Percentiles rank a stretch among this genome's conserved stretches.
Conservation (phyloP, 2,797 vertebrate species). For the Ibycter americanus region DNA sequence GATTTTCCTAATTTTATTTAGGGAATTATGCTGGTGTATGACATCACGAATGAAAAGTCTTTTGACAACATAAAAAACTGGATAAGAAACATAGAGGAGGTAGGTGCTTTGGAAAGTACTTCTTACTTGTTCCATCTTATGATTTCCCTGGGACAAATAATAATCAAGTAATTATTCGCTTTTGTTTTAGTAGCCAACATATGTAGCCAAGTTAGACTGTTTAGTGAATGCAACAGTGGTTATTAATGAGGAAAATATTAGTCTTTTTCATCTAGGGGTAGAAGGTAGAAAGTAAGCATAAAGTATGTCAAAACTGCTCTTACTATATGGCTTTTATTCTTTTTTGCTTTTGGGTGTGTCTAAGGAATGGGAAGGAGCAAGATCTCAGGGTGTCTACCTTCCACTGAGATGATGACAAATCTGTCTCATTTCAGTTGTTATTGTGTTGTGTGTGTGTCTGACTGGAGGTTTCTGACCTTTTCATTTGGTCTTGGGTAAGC, state of each 20-base stretch:
- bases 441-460: neutral
- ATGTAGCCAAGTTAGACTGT: neutral
- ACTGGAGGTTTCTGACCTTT: neutral
- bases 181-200: neutral
- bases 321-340: neutral
- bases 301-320: neutral
- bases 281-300: neutral
- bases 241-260: neutral
- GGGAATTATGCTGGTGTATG: constrained; percentile 99
- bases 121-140: rapidly evolving
- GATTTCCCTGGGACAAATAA: neutral
- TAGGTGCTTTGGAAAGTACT: constrained; percentile 59
- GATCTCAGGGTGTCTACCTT: neutral
- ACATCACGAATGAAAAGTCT: constrained; percentile 98
- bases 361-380: neutral
- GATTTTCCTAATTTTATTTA: constrained; percentile 60
- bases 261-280: neutral
- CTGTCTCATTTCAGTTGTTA: neutral
- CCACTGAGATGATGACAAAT: neutral
- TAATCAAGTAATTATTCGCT: neutral
- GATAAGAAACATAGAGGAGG: constrained; percentile 99
- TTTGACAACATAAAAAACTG: constrained; percentile 99
- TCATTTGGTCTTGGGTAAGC: neutral
- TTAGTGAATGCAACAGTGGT: neutral
- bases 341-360: neutral